phyloP scores from a whole-genome alignment of 2,113 vertebrate genomes.

The Probosciger aterrimus region DNA sequence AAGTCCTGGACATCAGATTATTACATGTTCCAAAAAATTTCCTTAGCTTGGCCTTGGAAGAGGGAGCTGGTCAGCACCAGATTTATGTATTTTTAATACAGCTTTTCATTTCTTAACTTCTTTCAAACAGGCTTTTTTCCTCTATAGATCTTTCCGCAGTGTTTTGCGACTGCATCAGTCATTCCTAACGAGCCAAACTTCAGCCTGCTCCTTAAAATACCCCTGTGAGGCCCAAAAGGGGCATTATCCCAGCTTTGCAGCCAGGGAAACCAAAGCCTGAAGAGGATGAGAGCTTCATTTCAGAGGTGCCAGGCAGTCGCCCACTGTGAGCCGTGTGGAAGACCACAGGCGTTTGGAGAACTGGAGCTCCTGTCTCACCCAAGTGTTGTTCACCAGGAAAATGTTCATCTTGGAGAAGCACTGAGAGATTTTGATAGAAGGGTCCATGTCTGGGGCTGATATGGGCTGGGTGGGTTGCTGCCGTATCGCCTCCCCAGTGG shows the following conservation, averaged over 20 bases:
- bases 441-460: background rate
- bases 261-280: background rate
- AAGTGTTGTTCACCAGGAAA: background rate
- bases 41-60: background rate
- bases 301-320: background rate
- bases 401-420: background rate
- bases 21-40: background rate
- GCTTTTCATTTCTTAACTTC: conserved; percentile 10
- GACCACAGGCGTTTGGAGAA: background rate
- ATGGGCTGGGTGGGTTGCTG: background rate
- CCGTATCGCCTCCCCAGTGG: background rate
- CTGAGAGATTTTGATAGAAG: background rate
- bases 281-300: background rate
- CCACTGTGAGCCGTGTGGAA: rapidly evolving
- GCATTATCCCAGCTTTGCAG: background rate
- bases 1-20: background rate
- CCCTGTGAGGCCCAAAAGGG: background rate
- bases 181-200: background rate
- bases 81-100: background rate
- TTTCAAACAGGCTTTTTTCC: background rate
- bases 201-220: background rate
- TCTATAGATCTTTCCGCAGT: background rate
- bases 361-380: background rate
- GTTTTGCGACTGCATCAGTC: background rate
- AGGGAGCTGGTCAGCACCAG: background rate